A percentile compares a stretch with the other conserved stretches of the same genome.
Evolutionary conservation across 2,797 vertebrate genomes (phyloP).

Genomic region (Erpetoichthys calabaricus): DNA sequence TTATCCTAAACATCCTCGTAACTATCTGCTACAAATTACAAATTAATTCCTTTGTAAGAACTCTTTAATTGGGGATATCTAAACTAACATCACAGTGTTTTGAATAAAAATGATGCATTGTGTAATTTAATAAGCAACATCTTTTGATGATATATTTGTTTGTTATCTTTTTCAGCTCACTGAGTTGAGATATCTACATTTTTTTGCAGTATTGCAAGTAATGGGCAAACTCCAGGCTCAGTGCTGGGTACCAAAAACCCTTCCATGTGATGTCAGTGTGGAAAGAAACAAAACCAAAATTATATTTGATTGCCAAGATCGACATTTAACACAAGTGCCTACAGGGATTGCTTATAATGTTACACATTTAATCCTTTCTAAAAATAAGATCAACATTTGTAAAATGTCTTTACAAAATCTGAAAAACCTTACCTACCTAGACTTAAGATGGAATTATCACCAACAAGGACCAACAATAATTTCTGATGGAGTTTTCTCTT

Average conservation of each 20-base stretch:
- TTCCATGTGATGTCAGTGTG: slow-evolving; percentile 64
- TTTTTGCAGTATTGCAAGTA: background rate
- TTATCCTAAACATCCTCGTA: no score
- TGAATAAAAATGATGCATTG: no score
- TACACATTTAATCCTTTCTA: slow-evolving; percentile 62
- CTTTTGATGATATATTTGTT: no score
- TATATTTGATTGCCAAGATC: slow-evolving; percentile 54
- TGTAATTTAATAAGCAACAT: no score
- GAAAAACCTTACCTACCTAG: slow-evolving; percentile 45
- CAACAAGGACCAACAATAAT: slow-evolving; percentile 33
- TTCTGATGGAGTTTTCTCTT: slow-evolving; percentile 39
- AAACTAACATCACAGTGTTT: no score
- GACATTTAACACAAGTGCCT: slow-evolving; percentile 44
- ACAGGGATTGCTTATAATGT: slow-evolving; percentile 50
- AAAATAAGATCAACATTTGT: slow-evolving; percentile 58
- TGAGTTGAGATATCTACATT: no score
- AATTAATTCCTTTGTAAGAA: no score
- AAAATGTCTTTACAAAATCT: slow-evolving; percentile 39
- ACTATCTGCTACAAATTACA: no score
- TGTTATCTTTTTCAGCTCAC: no score
- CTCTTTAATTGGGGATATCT: no score
- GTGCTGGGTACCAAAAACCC: slow-evolving; percentile 46
- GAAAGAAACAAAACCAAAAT: slow-evolving; percentile 18
- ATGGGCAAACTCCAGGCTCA: background rate
- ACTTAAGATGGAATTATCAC: slow-evolving; percentile 59